A percentile compares a stretch with the other conserved stretches of the same genome.
Conservation (phyloP, 2,113 vertebrate species). For the Uria lomvia region DNA sequence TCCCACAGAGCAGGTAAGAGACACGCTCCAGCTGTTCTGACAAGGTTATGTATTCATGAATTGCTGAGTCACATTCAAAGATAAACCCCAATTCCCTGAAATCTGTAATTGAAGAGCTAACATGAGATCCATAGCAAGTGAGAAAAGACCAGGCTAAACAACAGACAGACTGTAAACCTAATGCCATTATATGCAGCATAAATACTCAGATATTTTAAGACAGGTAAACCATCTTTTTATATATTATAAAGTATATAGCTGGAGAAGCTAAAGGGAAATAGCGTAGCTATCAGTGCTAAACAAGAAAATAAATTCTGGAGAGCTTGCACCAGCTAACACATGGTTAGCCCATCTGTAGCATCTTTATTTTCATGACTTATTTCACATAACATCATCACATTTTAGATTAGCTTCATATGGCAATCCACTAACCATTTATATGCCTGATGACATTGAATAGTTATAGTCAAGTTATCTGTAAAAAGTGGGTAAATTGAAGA, state of each 20-base stretch:
- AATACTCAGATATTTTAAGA: background rate
- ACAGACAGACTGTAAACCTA: background rate
- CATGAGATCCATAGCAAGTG: slow-evolving; percentile 12
- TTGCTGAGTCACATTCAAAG: slow-evolving; percentile 27
- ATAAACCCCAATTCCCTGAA: slow-evolving; percentile 31
- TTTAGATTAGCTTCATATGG: background rate
- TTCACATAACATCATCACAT: background rate
- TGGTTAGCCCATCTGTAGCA: background rate
- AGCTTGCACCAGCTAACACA: background rate
- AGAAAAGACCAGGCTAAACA: background rate
- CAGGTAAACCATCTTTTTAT: background rate
- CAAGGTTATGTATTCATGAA: slow-evolving; percentile 56
- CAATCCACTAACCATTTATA: background rate
- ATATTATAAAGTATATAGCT: background rate
- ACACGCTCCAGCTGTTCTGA: background rate
- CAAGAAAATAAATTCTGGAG: background rate
- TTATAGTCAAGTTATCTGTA: background rate
- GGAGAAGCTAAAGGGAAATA: background rate
- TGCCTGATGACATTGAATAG: background rate
- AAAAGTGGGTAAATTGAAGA: background rate
- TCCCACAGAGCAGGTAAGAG: slow-evolving; percentile 7
- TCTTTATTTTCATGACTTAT: background rate
- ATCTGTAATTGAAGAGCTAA: slow-evolving; percentile 34
- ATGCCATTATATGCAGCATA: background rate
- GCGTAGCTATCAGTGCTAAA: background rate